Base-by-base conservation (phyloP, 2,888 invertebrate species). In the Gnatocerus cornutus region DNA sequence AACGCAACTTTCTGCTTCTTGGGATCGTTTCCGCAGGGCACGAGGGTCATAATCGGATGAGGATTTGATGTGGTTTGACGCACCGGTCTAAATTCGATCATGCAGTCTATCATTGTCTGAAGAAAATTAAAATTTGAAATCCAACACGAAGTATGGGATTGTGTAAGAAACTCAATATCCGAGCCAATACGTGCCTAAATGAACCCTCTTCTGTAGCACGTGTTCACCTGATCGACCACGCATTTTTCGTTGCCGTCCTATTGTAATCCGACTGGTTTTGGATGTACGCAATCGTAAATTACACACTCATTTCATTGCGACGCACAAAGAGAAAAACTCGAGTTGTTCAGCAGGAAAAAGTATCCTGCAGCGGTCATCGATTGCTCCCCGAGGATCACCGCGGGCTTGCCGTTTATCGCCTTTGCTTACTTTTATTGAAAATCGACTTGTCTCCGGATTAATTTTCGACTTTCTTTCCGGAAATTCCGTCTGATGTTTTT, bases 371-470 rank as follows among this genome's bases (percentile, higher is more conserved):
- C 59, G 59, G 45, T 59, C 59, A 59, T 59, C 59, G 59, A 59
- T 59, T 45, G 45, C 29, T 59, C 59, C 45, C 59, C 9, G 14
- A 43, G 43, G 59, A 59, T 14, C 29, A 21, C 45, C 29, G 4
- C 41, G 45, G 41, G 46, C 30, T 21, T 14, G 46, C 16, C 46
- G 33, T 48, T 61, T 46, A 61, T 50, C 50, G 48, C 30, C 37
- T 62, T 46, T 62, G 50, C 50, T 62, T 62, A 50, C 61, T 62
- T 62, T 62, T 59, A 59, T 59, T 59, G 59, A 45, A 59, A 59
- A 59, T 59, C 59, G 45, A 43, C 56, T 56, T 21, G 56, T 30
- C 46, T 30, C 30, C n/a, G 59, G 45, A 59, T 46, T 45, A 46
- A 59, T 59, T 59, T 59, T 45, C 27, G 27, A 21, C 46, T 48